Evolutionary conservation across 2,888 invertebrate species (phyloP).

Genomic region (Antheraea yamamai): DNA sequence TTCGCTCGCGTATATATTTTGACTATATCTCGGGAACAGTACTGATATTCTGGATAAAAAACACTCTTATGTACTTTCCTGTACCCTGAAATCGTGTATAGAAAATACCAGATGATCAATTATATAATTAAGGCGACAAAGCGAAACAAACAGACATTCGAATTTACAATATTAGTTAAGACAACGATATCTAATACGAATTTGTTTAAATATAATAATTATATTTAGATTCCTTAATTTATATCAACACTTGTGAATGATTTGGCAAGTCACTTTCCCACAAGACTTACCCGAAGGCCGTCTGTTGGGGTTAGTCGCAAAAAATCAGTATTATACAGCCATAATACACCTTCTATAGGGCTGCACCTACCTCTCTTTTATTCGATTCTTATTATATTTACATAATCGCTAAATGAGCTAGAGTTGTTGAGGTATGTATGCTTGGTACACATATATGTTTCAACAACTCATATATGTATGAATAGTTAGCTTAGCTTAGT

Average conservation of each 20-base stretch:
- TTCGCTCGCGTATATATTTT: no score
- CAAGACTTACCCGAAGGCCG: slow-evolving; percentile 38
- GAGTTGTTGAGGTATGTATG: no score
- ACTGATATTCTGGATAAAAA: no score
- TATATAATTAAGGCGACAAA: no score
- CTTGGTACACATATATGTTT: no score
- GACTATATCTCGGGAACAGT: no score
- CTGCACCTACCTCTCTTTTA: background rate
- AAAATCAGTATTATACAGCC: slow-evolving; percentile 25
- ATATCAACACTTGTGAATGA: background rate
- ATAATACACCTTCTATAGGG: background rate
- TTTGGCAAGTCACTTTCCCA: slow-evolving; percentile 62
- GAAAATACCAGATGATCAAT: no score
- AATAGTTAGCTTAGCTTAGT: no score
- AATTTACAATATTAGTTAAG: background rate
- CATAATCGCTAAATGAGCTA: background rate
- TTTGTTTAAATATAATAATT: background rate
- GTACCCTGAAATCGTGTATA: no score
- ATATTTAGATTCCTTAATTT: background rate
- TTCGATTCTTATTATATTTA: background rate
- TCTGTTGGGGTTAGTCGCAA: slow-evolving; percentile 21
- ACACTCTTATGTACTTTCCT: no score
- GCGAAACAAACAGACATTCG: background rate
- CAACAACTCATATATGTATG: no score
- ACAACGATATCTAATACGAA: background rate